Percentiles rank a stretch among this genome's conserved stretches.
Evolutionary conservation across 1,140 invertebrate species (phyloP).

Genomic region (Drosophila simulans): DNA sequence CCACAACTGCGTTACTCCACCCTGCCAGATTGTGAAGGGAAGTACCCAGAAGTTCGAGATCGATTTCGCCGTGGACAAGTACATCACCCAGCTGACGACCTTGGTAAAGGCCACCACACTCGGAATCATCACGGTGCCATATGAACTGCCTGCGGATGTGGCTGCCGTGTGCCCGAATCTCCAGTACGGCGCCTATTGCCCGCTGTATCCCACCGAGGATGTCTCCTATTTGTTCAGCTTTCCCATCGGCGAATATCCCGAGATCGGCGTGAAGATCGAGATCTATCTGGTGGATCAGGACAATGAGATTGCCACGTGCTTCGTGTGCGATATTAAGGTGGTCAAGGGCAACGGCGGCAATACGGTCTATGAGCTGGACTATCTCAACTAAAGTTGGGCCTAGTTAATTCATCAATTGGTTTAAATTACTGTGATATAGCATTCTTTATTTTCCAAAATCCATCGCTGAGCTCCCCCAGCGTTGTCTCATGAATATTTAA

Average conservation of each 20-base stretch:
- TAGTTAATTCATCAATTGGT: conserved; percentile 26
- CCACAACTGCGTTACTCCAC: conserved; percentile 55
- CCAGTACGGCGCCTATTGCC: conserved; percentile 74
- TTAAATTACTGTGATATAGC: conserved; percentile 60
- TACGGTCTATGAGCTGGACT: conserved; percentile 52
- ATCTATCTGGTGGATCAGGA: conserved; percentile 77
- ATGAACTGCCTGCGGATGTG: conserved; percentile 71
- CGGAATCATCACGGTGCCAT: conserved; percentile 72
- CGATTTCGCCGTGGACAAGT: conserved; percentile 70
- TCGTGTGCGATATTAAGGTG: conserved; percentile 77
- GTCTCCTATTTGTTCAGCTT: conserved; percentile 76
- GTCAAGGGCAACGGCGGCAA: conserved; percentile 44
- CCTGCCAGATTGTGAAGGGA: conserved; percentile 65
- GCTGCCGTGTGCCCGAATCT: conserved; percentile 71
- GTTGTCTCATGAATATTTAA: conserved; percentile 32
- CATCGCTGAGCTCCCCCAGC: not conserved
- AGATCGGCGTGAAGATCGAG: conserved; percentile 76
- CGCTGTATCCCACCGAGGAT: conserved; percentile 76
- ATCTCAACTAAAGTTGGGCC: conserved; percentile 26
- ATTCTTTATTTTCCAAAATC: conserved; percentile 7
- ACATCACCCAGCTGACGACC: conserved; percentile 59
- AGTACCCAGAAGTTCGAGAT: conserved; percentile 61
- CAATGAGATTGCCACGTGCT: conserved; percentile 62
- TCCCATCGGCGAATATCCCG: conserved; percentile 72
- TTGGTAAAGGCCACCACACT: conserved; percentile 72